These are phyloP conservation scores for Dipodomys stephensi DNA, from an alignment of 2,113 vertebrate genomes.

Conservation along the genomic window DNA sequence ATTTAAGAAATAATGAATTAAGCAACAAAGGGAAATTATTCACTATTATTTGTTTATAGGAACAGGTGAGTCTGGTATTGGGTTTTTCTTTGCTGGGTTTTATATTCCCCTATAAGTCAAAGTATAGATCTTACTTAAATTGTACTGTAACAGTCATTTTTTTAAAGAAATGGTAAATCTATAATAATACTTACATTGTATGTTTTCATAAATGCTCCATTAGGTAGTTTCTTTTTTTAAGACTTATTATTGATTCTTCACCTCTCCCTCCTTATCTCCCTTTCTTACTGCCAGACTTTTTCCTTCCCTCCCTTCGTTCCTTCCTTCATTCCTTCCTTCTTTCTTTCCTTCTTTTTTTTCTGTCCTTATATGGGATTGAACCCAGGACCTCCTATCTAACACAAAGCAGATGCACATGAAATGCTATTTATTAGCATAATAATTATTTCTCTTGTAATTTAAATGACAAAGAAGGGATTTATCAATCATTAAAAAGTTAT, in stretches of 20 bases:
- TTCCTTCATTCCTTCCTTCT: neutral
- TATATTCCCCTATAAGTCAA: neutral
- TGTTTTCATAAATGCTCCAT: constrained; percentile 25
- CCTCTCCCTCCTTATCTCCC: too few species aligned
- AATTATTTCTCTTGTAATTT: too few species aligned
- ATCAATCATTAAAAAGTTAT: too few species aligned
- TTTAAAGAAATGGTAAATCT: constrained; percentile 13
- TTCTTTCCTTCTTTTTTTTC: too few species aligned
- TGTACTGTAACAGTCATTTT: neutral
- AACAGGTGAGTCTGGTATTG: neutral
- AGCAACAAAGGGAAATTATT: constrained; percentile 30
- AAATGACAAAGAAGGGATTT: too few species aligned
- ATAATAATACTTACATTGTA: constrained; percentile 19
- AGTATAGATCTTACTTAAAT: neutral
- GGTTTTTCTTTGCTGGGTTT: constrained; percentile 12
- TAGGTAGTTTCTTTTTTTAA: neutral
- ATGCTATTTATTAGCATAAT: too few species aligned
- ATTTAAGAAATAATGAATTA: constrained; percentile 15
- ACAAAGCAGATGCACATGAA: too few species aligned
- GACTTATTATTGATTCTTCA: neutral
- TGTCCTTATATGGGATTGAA: too few species aligned
- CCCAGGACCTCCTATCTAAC: too few species aligned
- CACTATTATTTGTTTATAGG: constrained; percentile 14
- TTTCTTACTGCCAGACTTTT: too few species aligned
- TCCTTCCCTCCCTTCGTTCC: too few species aligned